These are phyloP conservation scores for Ophonus ardosiacus DNA, from an alignment of 2,888 invertebrate genomes.

Conservation along the genomic window DNA sequence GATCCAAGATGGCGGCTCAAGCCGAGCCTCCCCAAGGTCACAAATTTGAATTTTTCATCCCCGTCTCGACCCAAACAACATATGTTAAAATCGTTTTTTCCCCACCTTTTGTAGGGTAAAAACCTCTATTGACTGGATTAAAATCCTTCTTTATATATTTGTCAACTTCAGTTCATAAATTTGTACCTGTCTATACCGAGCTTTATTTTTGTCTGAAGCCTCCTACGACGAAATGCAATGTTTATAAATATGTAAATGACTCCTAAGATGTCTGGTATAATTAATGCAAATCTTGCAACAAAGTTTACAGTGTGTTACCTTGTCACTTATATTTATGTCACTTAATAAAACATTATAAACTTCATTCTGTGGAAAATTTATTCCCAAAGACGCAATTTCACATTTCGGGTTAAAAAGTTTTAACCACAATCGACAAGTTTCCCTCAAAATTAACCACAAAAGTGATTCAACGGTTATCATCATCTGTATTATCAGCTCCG, in stretches of 20 bases:
- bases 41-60: no score
- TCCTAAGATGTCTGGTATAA: neutral
- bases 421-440: neutral
- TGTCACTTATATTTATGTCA: slow-evolving; percentile 29
- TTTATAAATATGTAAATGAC: slow-evolving; percentile 16
- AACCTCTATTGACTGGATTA: no score
- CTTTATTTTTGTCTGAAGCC: neutral
- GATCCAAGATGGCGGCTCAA: no score
- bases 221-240: neutral
- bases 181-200: no score
- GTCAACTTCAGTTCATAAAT: no score
- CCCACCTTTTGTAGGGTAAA: no score
- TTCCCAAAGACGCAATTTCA: neutral
- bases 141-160: no score
- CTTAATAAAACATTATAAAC: neutral
- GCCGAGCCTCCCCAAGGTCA: no score
- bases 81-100: no score
- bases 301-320: slow-evolving; percentile 27
- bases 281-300: slow-evolving; percentile 27
- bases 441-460: no score
- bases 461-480: neutral
- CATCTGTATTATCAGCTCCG: neutral
- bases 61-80: no score
- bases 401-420: neutral
- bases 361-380: neutral